These are phyloP conservation scores for Agrochola litura DNA, from an alignment of 2,888 invertebrate species.

Conservation along the genomic window DNA sequence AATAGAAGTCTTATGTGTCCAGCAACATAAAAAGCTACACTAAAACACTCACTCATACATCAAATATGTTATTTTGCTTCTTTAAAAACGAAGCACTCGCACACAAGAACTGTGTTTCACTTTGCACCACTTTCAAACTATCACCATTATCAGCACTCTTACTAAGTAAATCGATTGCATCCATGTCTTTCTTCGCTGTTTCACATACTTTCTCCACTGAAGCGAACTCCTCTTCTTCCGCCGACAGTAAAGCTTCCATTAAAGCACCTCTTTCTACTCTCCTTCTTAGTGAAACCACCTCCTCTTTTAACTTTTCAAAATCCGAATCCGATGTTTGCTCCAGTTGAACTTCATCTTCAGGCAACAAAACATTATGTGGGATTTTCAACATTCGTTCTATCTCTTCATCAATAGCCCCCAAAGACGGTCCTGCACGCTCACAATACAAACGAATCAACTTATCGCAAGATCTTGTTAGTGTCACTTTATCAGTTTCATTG, in stretches of 20 bases:
- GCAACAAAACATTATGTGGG: slow-evolving; percentile 83
- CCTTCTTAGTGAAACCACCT: slow-evolving; percentile 78
- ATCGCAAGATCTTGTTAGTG: slow-evolving; percentile 82
- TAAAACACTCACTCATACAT: slow-evolving; percentile 39
- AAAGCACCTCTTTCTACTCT: slow-evolving; percentile 83
- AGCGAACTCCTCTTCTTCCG: slow-evolving; percentile 83
- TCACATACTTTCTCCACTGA: slow-evolving; percentile 83
- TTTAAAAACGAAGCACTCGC: slow-evolving; percentile 78
- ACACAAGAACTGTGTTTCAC: slow-evolving; percentile 80
- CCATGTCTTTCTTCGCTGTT: slow-evolving; percentile 84
- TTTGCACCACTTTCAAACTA: slow-evolving; percentile 73
- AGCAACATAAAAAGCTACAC: slow-evolving; percentile 22
- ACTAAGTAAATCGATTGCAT: slow-evolving; percentile 78
- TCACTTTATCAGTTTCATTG: slow-evolving; percentile 83
- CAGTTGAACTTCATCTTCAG: slow-evolving; percentile 84
- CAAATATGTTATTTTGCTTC: slow-evolving; percentile 62
- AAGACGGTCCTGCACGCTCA: slow-evolving; percentile 82
- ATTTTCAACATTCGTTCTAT: slow-evolving; percentile 82
- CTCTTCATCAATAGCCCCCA: slow-evolving; percentile 82
- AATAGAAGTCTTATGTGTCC: slow-evolving; percentile 9
- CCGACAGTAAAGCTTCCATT: slow-evolving; percentile 82
- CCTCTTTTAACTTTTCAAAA: slow-evolving; percentile 80
- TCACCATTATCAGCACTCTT: slow-evolving; percentile 75
- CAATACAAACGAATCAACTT: slow-evolving; percentile 83
- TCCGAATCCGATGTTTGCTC: slow-evolving; percentile 81